A percentile compares a stretch with the other conserved stretches of the same genome.
Evolutionary conservation across 2,113 vertebrate species (phyloP).

Genomic region (Crotalus tigris): DNA sequence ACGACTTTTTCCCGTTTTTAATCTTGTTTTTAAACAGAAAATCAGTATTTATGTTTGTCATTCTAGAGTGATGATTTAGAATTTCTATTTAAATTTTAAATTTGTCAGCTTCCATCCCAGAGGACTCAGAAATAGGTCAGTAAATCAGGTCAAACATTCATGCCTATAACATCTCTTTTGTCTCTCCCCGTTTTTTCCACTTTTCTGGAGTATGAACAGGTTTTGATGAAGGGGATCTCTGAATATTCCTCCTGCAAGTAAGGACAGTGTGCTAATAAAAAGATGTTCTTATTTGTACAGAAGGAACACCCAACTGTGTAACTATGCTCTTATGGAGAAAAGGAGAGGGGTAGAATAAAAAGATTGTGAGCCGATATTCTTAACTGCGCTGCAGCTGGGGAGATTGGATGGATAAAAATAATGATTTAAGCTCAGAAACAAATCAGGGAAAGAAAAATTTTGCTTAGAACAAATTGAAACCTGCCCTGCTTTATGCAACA

Average conservation of each 20-base stretch:
- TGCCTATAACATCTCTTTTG: not conserved
- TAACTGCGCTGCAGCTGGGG: not conserved
- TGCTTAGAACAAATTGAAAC: not conserved
- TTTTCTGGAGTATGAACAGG: not conserved
- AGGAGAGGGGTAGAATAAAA: not conserved
- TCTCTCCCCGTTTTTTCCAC: not conserved
- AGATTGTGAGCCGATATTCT: not conserved
- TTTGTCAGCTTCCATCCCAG: not conserved
- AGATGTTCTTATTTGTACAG: not conserved
- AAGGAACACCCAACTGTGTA: not conserved
- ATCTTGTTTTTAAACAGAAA: not conserved
- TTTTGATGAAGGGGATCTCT: not conserved
- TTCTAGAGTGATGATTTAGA: not conserved
- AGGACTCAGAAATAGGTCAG: not conserved
- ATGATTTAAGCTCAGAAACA: not conserved
- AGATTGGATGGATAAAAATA: not conserved
- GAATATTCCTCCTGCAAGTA: not conserved
- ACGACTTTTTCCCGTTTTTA: not conserved
- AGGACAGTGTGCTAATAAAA: not conserved
- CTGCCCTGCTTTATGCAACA: slow-evolving; percentile 3
- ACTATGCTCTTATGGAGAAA: not conserved
- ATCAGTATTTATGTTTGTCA: not conserved
- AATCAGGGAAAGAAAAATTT: not conserved
- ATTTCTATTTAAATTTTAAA: not conserved
- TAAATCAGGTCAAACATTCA: not conserved